Evolutionary conservation across 2,797 vertebrate species (phyloP).

Genomic region (Myotis myotis): DNA sequence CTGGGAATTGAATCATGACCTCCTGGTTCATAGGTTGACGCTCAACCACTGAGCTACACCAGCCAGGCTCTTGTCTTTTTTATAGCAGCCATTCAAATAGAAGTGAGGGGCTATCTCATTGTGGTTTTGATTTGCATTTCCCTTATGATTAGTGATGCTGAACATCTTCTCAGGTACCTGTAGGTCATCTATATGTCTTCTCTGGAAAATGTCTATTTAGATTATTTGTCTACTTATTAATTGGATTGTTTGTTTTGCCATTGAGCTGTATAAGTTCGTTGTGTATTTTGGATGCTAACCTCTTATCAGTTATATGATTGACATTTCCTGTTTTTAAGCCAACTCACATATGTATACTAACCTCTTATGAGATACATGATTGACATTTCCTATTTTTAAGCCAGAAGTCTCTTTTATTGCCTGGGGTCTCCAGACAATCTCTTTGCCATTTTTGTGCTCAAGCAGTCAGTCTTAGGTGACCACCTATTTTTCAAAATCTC

Average conservation of each 20-base stretch:
- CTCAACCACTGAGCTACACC: no score
- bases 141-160: neutral
- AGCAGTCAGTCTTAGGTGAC: neutral
- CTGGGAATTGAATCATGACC: no score
- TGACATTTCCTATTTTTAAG: slow-evolving; percentile 1
- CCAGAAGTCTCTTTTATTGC: neutral
- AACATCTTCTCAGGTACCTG: neutral
- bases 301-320: neutral
- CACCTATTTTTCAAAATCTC: neutral
- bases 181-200: neutral
- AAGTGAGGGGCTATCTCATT: neutral
- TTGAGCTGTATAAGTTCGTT: neutral
- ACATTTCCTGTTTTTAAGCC: neutral
- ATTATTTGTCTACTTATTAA: neutral
- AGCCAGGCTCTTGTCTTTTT: neutral
- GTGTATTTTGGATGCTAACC: neutral
- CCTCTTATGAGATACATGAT: neutral
- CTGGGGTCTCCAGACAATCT: neutral
- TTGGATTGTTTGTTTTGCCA: neutral
- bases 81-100: neutral
- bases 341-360: neutral
- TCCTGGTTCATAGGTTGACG: no score
- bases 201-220: neutral
- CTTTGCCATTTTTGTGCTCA: neutral
- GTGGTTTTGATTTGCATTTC: neutral